A percentile compares a stretch with the other conserved stretches of the same genome.
Conservation (phyloP, 2,797 vertebrate species). For the Silurus lanzhouensis region DNA sequence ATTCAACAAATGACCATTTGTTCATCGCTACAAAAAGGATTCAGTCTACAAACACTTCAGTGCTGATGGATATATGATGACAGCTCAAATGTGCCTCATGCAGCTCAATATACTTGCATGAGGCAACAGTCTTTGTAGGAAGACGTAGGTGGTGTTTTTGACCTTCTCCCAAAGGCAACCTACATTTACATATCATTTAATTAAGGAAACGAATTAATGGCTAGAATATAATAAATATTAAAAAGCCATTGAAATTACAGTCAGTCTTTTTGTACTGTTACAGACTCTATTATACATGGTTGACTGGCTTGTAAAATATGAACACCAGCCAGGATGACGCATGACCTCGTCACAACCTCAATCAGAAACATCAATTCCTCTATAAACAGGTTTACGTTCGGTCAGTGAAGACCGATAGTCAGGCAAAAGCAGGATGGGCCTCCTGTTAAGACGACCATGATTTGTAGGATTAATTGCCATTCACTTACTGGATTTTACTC, state of each 20-base stretch:
- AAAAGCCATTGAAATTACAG: not conserved
- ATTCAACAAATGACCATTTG: not conserved
- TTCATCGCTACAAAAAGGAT: not conserved
- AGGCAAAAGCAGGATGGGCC: not conserved
- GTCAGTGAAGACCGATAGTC: slow-evolving; percentile 28
- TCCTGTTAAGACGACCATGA: slow-evolving; percentile 25
- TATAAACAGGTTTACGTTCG: slow-evolving; percentile 21
- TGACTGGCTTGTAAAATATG: slow-evolving; percentile 9
- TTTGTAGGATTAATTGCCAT: slow-evolving; percentile 36
- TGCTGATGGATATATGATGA: not conserved
- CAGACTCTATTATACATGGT: not conserved
- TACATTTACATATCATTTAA: slow-evolving; percentile 22
- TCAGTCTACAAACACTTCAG: not conserved
- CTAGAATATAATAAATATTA: not conserved
- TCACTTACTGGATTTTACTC: slow-evolving; percentile 37
- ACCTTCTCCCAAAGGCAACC: not conserved
- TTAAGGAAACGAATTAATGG: not conserved
- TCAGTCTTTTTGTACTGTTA: not conserved
- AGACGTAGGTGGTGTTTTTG: slow-evolving; percentile 3
- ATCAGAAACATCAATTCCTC: slow-evolving; percentile 18
- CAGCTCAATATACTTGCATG: not conserved
- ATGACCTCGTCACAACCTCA: slow-evolving; percentile 23
- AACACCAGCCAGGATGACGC: not conserved
- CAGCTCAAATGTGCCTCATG: no score
- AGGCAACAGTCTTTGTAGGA: not conserved